A percentile compares a stretch with the other conserved stretches of the same genome.
Evolutionary conservation across 2,113 vertebrate genomes (phyloP).

Genomic region (Irena cyanogastra): DNA sequence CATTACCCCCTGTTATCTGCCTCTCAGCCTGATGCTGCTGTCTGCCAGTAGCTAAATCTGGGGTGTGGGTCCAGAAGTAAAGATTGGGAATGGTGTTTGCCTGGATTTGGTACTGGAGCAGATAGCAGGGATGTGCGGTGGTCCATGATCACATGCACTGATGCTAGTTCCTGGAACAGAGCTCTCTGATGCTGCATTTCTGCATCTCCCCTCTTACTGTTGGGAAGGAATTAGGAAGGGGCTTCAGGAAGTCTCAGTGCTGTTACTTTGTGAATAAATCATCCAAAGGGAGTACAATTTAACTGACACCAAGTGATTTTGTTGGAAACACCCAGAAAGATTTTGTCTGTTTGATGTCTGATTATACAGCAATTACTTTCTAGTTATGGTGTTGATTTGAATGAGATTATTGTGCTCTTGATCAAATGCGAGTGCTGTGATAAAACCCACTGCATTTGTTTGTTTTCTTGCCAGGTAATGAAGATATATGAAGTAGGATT

Average conservation of each 20-base stretch:
- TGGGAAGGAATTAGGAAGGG: not conserved
- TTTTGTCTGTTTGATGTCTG: constrained; percentile 54
- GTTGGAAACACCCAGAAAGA: constrained; percentile 29
- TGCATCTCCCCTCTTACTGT: not conserved
- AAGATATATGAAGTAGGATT: not conserved
- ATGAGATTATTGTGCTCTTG: constrained; percentile 33
- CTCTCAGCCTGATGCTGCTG: not conserved
- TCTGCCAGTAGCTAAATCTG: not conserved
- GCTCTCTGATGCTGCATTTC: not conserved
- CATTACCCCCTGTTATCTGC: not conserved
- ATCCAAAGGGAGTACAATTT: not conserved
- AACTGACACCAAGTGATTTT: not conserved
- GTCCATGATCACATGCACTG: rapidly evolving
- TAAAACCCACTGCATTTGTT: constrained; percentile 7
- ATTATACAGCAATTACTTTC: constrained; percentile 32
- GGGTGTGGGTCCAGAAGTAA: not conserved
- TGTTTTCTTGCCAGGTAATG: constrained; percentile 48
- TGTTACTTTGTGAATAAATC: not conserved
- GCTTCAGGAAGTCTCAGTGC: not conserved
- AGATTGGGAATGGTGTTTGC: not conserved
- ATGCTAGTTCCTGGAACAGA: not conserved
- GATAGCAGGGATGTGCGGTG: not conserved
- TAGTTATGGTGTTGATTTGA: constrained; percentile 39
- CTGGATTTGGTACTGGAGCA: not conserved
- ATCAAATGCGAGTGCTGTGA: constrained; percentile 20